Evolutionary conservation across 2,888 invertebrate genomes (phyloP), one percentile per base, ranked within the genome.

Genomic region (Diabrotica balteata): DNA sequence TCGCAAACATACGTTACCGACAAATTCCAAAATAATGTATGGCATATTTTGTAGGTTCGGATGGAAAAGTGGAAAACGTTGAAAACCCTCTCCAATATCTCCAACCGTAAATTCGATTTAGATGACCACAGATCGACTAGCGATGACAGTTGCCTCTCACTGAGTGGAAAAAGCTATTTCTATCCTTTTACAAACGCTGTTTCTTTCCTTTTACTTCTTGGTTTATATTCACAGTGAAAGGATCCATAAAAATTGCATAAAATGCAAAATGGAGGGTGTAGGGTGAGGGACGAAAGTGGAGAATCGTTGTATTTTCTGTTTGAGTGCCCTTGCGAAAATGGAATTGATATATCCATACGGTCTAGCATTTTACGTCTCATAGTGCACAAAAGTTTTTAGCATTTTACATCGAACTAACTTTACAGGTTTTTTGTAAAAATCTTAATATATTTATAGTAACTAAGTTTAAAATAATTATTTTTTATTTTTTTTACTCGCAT

Each of bases 1-100:
- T 46, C 71, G 71, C 69, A 73, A 76, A 75, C 81, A 81, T 80
- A 80, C 79, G 80, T 80, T 79, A 76, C 78, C 78, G 81, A 81
- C 81, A 82, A 81, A 81, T 81, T 81, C 77, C 77, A 79, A 81
- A 81, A 81, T 82, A 82, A 82, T 81, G 80, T 81, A 80, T 77
- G 79, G 78, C 80, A 77, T 79, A 80, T 79, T 77, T 77, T 60
- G 72, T 71, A 64, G 71, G 70, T 65, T 66, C 62, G 68, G 66
- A 57, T 67, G 72, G 46, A 51, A 63, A 58, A 58, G 63, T 52
- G 53, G 68, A 66, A 66, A 63, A 66, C 62, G 68, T 57, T 72
- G 73, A 73, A 76, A 77, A 76, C 78, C 80, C 77, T 77, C 73
- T 77, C 43, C 80, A 76, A 81, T 79, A 79, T 78, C 58, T 72